Evolutionary conservation across 2,888 invertebrate genomes (phyloP).

Genomic region (Allophyes oxyacanthae): DNA sequence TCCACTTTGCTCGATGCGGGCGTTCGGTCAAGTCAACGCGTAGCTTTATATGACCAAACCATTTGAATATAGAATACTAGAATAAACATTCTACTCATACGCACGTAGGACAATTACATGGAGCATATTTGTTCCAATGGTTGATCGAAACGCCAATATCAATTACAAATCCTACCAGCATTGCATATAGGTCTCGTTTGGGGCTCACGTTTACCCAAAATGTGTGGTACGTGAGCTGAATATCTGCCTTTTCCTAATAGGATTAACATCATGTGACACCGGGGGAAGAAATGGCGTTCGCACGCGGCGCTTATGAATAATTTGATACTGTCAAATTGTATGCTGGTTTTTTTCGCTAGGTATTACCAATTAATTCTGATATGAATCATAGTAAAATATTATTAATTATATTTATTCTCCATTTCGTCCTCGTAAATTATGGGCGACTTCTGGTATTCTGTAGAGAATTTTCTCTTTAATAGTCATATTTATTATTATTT

Average conservation of each 20-base stretch:
- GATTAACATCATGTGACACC: slow-evolving; percentile 69
- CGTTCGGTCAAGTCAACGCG: no score
- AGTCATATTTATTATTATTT: no score
- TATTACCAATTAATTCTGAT: neutral
- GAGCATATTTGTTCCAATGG: slow-evolving; percentile 36
- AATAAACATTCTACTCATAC: slow-evolving; percentile 10
- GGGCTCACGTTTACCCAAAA: slow-evolving; percentile 72
- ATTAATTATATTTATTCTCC: no score
- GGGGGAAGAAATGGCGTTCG: slow-evolving; percentile 33
- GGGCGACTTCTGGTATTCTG: no score
- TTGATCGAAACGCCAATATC: slow-evolving; percentile 60
- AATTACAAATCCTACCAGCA: slow-evolving; percentile 66
- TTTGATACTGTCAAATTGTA: slow-evolving; percentile 29
- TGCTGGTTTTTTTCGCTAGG: slow-evolving; percentile 8
- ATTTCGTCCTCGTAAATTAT: no score
- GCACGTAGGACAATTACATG: slow-evolving; percentile 42
- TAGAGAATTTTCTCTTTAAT: no score
- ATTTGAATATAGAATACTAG: slow-evolving; percentile 2
- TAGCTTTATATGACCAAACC: no score
- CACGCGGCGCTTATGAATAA: slow-evolving; percentile 44
- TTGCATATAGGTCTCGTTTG: slow-evolving; percentile 57
- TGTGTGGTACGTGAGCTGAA: slow-evolving; percentile 69
- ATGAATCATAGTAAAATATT: no score
- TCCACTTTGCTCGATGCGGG: no score
- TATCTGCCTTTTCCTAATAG: slow-evolving; percentile 64